These are phyloP conservation scores for Bambusicola thoracicus DNA, from an alignment of 2,113 vertebrate genomes.

Conservation along the genomic window DNA sequence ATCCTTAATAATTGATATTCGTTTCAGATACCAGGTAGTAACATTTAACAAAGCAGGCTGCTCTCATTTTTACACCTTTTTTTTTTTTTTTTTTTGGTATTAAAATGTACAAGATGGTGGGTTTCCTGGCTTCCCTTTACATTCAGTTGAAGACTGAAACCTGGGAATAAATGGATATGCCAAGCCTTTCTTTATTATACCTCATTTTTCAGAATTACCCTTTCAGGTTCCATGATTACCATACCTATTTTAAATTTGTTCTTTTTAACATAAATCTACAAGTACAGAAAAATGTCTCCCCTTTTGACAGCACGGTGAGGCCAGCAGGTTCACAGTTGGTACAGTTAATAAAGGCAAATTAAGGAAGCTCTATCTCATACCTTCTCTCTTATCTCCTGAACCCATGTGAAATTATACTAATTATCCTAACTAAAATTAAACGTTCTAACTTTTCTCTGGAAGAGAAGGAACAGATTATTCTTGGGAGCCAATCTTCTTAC, in stretches of 20 bases:
- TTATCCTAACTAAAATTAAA: slow-evolving; percentile 16
- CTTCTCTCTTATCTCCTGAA: slow-evolving; percentile 7
- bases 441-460: neutral
- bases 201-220: slow-evolving; percentile 1
- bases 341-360: slow-evolving; percentile 33
- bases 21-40: neutral
- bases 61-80: neutral
- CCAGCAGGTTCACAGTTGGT: neutral
- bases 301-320: neutral
- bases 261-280: neutral
- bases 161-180: neutral
- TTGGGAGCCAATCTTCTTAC: neutral
- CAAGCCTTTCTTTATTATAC: neutral
- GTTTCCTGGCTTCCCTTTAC: neutral
- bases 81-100: neutral
- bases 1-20: neutral
- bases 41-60: neutral
- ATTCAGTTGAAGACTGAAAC: neutral
- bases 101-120: neutral
- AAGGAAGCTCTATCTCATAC: neutral
- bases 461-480: slow-evolving; percentile 21
- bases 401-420: neutral
- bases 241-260: neutral
- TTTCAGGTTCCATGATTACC: neutral
- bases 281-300: neutral